Conservation (phyloP, 1,140 invertebrate species). For the Achatina immaculata region DNA sequence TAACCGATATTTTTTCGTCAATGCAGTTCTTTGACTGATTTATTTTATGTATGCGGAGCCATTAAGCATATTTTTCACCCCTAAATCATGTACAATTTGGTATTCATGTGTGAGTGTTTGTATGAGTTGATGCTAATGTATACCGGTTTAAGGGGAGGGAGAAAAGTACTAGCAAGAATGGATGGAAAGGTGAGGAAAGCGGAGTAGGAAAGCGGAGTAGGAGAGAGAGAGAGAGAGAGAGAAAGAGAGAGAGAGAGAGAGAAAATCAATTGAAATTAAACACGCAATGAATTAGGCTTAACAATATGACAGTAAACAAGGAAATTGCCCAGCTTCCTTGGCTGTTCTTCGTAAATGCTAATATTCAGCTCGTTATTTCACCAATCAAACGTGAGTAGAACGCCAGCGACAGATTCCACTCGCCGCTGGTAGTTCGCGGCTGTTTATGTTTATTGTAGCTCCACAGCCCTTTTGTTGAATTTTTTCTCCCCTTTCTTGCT, state of each 20-base stretch:
- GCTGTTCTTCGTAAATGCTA: not conserved
- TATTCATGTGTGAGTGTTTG: not conserved
- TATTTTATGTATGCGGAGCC: not conserved
- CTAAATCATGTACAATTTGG: not conserved
- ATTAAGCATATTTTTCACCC: slow-evolving; percentile 5
- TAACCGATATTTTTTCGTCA: not conserved
- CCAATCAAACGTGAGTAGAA: slow-evolving; percentile 9
- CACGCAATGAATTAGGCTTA: not conserved
- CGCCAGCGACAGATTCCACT: not conserved
- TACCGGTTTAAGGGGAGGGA: no score
- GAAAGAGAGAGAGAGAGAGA: not conserved
- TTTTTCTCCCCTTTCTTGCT: not conserved
- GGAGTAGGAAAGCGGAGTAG: no score
- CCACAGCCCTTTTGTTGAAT: not conserved
- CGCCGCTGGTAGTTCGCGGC: slow-evolving; percentile 1
- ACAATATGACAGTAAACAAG: not conserved
- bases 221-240: no score
- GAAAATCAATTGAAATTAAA: not conserved
- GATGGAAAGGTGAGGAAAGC: no score
- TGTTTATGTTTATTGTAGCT: slow-evolving; percentile 19
- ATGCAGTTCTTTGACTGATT: not conserved
- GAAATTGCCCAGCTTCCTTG: slow-evolving; percentile 9
- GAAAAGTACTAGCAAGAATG: not conserved
- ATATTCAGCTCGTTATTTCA: slow-evolving; percentile 3
- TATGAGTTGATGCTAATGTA: not conserved